Percentiles rank a stretch among this genome's conserved stretches.
Evolutionary conservation across 2,888 invertebrate genomes (phyloP).

Genomic region (Actias luna): DNA sequence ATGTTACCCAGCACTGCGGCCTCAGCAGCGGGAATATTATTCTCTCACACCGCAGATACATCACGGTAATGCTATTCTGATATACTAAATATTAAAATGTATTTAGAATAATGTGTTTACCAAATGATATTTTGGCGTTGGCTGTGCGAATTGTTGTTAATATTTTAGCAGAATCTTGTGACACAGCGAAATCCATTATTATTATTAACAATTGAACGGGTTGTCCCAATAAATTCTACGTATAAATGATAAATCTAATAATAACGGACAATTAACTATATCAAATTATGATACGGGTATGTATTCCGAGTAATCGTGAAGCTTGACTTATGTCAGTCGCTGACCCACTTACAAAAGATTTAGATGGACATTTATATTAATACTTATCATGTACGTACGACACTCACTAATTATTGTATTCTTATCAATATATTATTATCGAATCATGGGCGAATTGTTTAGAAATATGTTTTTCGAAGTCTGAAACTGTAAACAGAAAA

Average conservation of each 20-base stretch:
- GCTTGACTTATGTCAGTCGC: constrained; percentile 10
- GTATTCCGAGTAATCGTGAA: constrained; percentile 6
- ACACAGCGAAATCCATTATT: neutral
- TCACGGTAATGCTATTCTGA: constrained; percentile 24
- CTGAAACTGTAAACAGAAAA: too few relatives aligned
- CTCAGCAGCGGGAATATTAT: constrained; percentile 34
- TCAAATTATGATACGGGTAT: neutral
- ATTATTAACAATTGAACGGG: neutral
- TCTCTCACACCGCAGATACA: constrained; percentile 24
- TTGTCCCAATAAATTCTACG: neutral
- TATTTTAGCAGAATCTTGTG: neutral
- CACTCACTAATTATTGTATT: neutral
- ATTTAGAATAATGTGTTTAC: neutral
- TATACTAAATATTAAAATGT: neutral
- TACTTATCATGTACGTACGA: neutral
- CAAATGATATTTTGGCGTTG: neutral
- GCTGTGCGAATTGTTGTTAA: neutral
- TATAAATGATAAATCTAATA: constrained; percentile 2
- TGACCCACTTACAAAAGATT: constrained; percentile 18
- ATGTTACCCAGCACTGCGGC: constrained; percentile 41
- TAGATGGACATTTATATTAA: constrained; percentile 14
- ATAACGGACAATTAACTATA: constrained; percentile 11
- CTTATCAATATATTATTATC: neutral
- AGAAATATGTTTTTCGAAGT: neutral
- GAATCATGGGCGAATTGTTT: neutral